A percentile compares a stretch with the other conserved stretches of the same genome.
phyloP scores from a whole-genome alignment of 2,797 vertebrate genomes.

The Lepus oiostolus region DNA sequence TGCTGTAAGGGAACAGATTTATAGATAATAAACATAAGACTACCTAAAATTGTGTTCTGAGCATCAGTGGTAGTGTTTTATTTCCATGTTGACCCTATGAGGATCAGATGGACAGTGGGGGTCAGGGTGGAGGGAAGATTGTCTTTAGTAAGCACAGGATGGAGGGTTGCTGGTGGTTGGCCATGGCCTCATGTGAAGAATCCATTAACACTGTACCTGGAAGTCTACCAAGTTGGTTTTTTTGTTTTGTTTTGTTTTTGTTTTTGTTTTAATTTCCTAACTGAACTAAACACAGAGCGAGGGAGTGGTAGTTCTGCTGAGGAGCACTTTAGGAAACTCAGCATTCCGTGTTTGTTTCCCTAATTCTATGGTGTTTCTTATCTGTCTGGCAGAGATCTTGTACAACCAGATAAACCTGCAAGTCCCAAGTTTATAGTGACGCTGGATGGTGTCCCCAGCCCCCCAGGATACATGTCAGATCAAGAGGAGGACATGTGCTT shows the following conservation, averaged over 20 bases:
- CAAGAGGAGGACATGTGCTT: conserved; percentile 91
- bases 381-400: conserved; percentile 89
- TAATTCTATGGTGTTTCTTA: conserved; percentile 85
- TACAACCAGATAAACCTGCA: conserved; percentile 89
- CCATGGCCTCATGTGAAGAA: neutral
- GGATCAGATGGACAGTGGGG: neutral
- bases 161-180: neutral
- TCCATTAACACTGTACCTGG: neutral
- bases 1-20: neutral
- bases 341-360: conserved; percentile 76
- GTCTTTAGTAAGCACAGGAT: conserved; percentile 17
- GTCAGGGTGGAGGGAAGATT: conserved; percentile 31
- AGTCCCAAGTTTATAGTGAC: conserved; percentile 99
- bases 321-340: conserved; percentile 64
- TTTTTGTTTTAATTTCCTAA: neutral
- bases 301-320: conserved; percentile 45
- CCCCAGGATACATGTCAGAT: conserved; percentile 92
- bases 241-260: too few relatives aligned
- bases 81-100: conserved; percentile 29
- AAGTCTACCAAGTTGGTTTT: neutral
- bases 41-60: conserved; percentile 23
- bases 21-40: neutral
- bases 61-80: neutral
- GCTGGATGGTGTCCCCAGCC: conserved; percentile 97
- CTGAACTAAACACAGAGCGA: neutral